Conservation (phyloP, 2,888 invertebrate genomes). For the Lasioglossum zephyrum region DNA sequence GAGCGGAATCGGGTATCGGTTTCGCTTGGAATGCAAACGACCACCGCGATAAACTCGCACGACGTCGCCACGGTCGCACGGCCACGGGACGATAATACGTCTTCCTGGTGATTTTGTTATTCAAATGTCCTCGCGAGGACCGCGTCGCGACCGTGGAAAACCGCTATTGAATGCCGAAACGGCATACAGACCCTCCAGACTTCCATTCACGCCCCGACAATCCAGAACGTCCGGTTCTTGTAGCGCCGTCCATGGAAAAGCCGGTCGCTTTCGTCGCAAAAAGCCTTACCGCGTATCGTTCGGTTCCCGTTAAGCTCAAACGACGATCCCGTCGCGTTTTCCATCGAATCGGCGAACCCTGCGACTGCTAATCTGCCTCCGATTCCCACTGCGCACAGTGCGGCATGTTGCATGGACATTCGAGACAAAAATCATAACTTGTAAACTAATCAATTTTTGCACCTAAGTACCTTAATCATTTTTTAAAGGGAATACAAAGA, state of each 20-base stretch:
- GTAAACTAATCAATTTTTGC: no score
- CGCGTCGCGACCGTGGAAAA: constrained; percentile 63
- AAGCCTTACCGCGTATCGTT: constrained; percentile 47
- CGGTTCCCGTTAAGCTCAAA: constrained; percentile 48
- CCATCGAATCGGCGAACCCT: not conserved
- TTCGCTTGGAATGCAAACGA: constrained; percentile 76
- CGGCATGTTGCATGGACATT: no score
- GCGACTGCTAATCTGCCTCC: not conserved
- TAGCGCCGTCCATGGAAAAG: constrained; percentile 45
- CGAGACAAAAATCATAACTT: no score
- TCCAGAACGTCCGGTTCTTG: constrained; percentile 54
- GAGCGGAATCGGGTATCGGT: constrained; percentile 46
- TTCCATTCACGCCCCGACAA: constrained; percentile 67
- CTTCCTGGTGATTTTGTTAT: constrained; percentile 81
- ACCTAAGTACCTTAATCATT: no score
- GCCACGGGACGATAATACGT: constrained; percentile 64
- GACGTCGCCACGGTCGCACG: constrained; percentile 49
- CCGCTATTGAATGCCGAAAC: constrained; percentile 74
- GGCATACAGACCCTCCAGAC: constrained; percentile 55
- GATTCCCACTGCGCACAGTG: not conserved
- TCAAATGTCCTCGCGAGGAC: constrained; percentile 74
- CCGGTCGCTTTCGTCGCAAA: constrained; percentile 46
- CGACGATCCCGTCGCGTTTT: constrained; percentile 28
- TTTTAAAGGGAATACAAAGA: no score
- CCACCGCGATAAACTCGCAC: constrained; percentile 65